Evolutionary conservation across 2,797 vertebrate species (phyloP).

Genomic region (Bryconaethiops microstoma): DNA sequence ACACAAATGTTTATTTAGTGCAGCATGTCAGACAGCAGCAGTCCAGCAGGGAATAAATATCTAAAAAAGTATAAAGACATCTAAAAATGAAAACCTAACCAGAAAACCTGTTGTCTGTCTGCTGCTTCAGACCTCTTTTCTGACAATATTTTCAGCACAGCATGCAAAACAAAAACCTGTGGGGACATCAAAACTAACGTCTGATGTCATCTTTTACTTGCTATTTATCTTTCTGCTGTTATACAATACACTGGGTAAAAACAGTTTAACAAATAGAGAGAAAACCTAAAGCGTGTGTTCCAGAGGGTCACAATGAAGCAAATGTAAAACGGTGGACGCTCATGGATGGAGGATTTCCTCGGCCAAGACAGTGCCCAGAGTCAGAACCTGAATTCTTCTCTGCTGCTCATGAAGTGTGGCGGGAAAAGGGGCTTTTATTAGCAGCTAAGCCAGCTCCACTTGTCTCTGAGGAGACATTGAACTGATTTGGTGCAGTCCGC

Average conservation of each 20-base stretch:
- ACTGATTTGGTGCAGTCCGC: constrained; percentile 34
- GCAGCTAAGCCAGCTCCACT: constrained; percentile 8
- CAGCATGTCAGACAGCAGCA: neutral
- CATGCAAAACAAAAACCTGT: constrained; percentile 61
- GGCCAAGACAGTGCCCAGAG: neutral
- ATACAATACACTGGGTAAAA: constrained; percentile 59
- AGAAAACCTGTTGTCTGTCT: neutral
- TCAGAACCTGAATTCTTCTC: neutral
- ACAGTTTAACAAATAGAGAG: neutral
- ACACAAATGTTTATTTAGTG: neutral
- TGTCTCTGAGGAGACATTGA: constrained; percentile 44
- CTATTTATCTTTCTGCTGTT: constrained; percentile 72
- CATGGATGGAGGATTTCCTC: neutral
- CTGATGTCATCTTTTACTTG: constrained; percentile 64
- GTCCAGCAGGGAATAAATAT: constrained; percentile 34
- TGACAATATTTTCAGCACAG: constrained; percentile 50
- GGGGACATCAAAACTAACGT: constrained; percentile 68
- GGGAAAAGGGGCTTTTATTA: constrained; percentile 46
- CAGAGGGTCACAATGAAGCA: neutral
- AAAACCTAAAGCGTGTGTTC: neutral
- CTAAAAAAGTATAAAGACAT: neutral
- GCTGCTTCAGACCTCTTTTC: constrained; percentile 14
- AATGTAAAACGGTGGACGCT: neutral
- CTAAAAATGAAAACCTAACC: neutral
- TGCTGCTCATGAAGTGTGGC: constrained; percentile 13